These are phyloP conservation scores for Apistogramma diplotaenia DNA, from an alignment of 2,113 vertebrate species.

Conservation along the genomic window DNA sequence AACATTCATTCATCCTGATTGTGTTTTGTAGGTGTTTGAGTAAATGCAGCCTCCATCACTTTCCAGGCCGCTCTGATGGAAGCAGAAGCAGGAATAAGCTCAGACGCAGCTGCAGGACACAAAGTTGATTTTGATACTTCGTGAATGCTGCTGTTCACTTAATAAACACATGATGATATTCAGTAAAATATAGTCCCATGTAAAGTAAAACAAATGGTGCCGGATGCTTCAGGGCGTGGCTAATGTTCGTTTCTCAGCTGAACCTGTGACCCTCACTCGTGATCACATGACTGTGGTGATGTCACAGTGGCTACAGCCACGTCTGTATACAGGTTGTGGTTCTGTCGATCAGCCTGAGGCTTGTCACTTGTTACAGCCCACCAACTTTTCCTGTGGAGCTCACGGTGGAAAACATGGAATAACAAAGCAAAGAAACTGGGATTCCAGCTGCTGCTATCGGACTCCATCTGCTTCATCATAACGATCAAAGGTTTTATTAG, in stretches of 20 bases:
- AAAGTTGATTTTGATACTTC: too few relatives aligned
- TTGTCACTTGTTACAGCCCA: too few relatives aligned
- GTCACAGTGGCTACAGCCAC: neutral
- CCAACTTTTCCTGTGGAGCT: neutral
- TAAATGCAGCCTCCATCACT: neutral
- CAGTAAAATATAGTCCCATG: neutral
- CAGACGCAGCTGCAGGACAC: too few relatives aligned
- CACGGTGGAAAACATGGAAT: neutral
- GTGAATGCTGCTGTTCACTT: too few relatives aligned
- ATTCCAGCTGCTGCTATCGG: neutral
- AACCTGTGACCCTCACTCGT: neutral
- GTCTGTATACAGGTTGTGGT: neutral
- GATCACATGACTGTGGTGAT: neutral
- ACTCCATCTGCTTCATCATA: neutral
- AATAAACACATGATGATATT: neutral
- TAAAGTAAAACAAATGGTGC: neutral
- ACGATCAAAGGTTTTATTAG: neutral
- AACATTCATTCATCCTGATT: too few relatives aligned
- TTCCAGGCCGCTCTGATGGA: neutral
- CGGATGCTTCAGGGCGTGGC: neutral
- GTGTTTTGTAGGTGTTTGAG: neutral
- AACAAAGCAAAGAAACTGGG: neutral
- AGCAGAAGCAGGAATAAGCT: rapidly evolving
- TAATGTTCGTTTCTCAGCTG: neutral
- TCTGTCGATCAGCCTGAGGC: neutral